Evolutionary conservation across 2,113 vertebrate genomes (phyloP).

Genomic region (Labeo catla): DNA sequence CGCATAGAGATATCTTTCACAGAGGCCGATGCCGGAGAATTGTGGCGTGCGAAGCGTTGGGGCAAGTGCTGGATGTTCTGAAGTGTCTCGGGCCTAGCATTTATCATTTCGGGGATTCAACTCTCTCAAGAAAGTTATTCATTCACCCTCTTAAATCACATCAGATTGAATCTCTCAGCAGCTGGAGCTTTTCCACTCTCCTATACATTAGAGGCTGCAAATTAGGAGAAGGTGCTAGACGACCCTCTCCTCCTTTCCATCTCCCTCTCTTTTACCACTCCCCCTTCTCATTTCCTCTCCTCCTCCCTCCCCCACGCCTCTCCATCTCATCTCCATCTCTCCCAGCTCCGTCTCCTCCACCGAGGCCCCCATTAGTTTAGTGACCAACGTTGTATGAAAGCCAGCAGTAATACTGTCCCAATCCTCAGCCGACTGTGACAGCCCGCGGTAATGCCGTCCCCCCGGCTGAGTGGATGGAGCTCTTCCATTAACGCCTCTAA

Average conservation of each 20-base stretch:
- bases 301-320: slow-evolving; percentile 27
- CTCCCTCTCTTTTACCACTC: slow-evolving; percentile 40
- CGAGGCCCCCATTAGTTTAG: slow-evolving; percentile 79
- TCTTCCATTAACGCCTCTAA: slow-evolving; percentile 92
- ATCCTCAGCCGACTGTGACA: slow-evolving; percentile 72
- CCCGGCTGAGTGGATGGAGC: slow-evolving; percentile 74
- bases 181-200: slow-evolving; percentile 37
- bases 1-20: slow-evolving; percentile 89
- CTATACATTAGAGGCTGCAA: slow-evolving; percentile 49
- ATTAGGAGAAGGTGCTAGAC: slow-evolving; percentile 54
- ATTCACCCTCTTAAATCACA: slow-evolving; percentile 55
- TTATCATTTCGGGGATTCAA: slow-evolving; percentile 10
- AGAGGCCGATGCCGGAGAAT: slow-evolving; percentile 80
- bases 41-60: slow-evolving; percentile 23
- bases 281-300: slow-evolving; percentile 45
- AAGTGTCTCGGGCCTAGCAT: slow-evolving; percentile 12
- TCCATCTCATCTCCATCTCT: slow-evolving; percentile 56
- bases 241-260: slow-evolving; percentile 46
- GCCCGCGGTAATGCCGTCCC: slow-evolving; percentile 49
- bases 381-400: slow-evolving; percentile 77
- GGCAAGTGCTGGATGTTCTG: slow-evolving; percentile 69
- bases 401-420: slow-evolving; percentile 57
- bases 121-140: slow-evolving; percentile 37
- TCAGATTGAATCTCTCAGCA: slow-evolving; percentile 52
- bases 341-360: slow-evolving; percentile 61